Conservation (phyloP, 2,888 invertebrate genomes). For the Argyresthia albistria region DNA sequence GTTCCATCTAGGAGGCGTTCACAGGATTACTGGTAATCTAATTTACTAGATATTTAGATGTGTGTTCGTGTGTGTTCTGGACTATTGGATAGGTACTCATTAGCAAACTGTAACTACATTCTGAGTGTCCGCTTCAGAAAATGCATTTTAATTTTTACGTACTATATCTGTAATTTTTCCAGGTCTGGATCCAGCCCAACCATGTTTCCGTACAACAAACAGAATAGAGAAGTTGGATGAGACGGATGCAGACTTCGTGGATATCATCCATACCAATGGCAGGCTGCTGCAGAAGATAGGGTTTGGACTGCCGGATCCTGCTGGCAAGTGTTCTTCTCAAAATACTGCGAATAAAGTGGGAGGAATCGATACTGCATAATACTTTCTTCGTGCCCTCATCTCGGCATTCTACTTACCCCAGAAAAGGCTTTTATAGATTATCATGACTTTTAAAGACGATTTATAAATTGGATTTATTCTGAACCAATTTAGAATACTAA, state of each 20-base stretch:
- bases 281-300: slow-evolving; percentile 64
- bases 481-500: too few species aligned
- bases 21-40: slow-evolving; percentile 60
- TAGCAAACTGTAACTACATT: too few species aligned
- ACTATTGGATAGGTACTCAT: too few species aligned
- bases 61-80: too few species aligned
- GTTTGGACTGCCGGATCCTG: slow-evolving; percentile 70
- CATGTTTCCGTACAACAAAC: slow-evolving; percentile 66
- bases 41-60: not conserved
- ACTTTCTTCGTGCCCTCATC: too few species aligned
- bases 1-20: slow-evolving; percentile 52
- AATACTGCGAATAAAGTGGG: not conserved
- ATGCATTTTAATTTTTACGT: too few species aligned
- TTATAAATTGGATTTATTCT: too few species aligned
- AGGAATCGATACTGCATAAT: not conserved
- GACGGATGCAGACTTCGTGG: slow-evolving; percentile 73
- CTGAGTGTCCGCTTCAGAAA: too few species aligned
- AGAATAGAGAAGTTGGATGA: slow-evolving; percentile 61
- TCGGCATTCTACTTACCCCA: too few species aligned
- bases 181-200: slow-evolving; percentile 77
- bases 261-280: slow-evolving; percentile 76
- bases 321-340: slow-evolving; percentile 36
- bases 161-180: slow-evolving; percentile 1
- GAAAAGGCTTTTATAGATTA: too few species aligned
- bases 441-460: too few species aligned